Base-by-base conservation (phyloP, 2,888 invertebrate genomes). In the Bombylius discolor region DNA sequence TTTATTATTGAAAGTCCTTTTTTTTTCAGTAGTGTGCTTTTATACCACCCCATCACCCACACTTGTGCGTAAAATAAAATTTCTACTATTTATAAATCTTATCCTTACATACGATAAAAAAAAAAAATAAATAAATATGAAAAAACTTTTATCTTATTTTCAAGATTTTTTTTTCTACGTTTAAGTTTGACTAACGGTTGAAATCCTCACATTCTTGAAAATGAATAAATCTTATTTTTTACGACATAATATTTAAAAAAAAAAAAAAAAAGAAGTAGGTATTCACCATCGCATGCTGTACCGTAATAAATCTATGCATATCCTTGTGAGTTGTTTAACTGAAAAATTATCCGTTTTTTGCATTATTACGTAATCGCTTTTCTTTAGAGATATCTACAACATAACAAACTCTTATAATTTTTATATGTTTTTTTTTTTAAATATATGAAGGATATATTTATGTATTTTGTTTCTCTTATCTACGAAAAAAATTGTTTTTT, bases 331-430 rank as follows among this genome's bases (percentile, higher is more conserved):
- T 59, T 59, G 49, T 55, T 59, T 59, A 59, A 59, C 56, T 56
- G 56, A 59, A 55, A 59, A 59, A 56, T 59, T 59, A 59, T 59
- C 55, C 55, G 5, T 14, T 51, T 55, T 55, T 59, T 59, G 55
- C 59, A 59, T 59, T 59, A 59, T 59, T 59, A 59, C 59, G 59
- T 59, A 59, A 59, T 59, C 55, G 59, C 59, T 59, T 59, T 56
- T 47, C 48, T 58, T 8, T 42, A 42, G 1, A 42, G 12, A 42
- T 7, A 42, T 11, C 36, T 36, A 36, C 9, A 36, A 9, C 36
- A 36, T 36, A 36, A 36, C 36, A 36, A 36, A 36, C 36, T 36
- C 23, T 23, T 23, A 23, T 23, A 23, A 23, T 23, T 23, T 23
- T 23, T 23, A 23, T 23, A 23, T 23, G 23, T 23, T 23, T 23